Percentiles rank a stretch among this genome's conserved stretches.
Evolutionary conservation across 1,140 invertebrate species (phyloP).

Genomic region (Lucilia sericata): DNA sequence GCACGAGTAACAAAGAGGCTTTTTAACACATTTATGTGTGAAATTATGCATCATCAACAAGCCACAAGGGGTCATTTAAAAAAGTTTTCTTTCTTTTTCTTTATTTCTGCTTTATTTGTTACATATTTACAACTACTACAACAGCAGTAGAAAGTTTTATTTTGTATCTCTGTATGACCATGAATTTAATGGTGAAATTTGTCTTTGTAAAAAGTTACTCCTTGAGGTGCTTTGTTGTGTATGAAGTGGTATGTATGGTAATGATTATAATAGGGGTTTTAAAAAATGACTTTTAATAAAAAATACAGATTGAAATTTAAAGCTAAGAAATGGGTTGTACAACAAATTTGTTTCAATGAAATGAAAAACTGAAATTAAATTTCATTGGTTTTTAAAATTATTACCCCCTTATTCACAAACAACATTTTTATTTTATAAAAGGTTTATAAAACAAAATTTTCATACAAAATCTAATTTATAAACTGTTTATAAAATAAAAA

Average conservation of each 20-base stretch:
- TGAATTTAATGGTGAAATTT: slow-evolving; percentile 20
- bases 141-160: too few species aligned
- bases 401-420: too few species aligned
- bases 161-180: neutral
- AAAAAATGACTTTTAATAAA: slow-evolving; percentile 3
- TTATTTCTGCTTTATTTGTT: neutral
- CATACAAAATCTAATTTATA: too few species aligned
- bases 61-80: slow-evolving; percentile 42
- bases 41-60: slow-evolving; percentile 43
- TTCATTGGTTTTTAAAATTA: too few species aligned
- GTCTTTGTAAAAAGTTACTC: slow-evolving; percentile 17
- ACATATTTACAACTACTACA: too few species aligned
- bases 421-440: too few species aligned
- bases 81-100: neutral
- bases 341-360: neutral
- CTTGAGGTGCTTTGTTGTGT: slow-evolving; percentile 4
- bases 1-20: slow-evolving; percentile 20
- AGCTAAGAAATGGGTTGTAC: neutral
- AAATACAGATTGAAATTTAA: slow-evolving; percentile 18
- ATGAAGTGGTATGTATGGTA: neutral
- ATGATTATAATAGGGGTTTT: neutral
- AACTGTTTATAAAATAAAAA: too few species aligned
- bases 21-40: slow-evolving; percentile 42
- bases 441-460: too few species aligned
- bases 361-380: neutral